A percentile compares a stretch with the other conserved stretches of the same genome.
Evolutionary conservation across 2,888 invertebrate genomes (phyloP).

Genomic region (Adelognathus sp.): DNA sequence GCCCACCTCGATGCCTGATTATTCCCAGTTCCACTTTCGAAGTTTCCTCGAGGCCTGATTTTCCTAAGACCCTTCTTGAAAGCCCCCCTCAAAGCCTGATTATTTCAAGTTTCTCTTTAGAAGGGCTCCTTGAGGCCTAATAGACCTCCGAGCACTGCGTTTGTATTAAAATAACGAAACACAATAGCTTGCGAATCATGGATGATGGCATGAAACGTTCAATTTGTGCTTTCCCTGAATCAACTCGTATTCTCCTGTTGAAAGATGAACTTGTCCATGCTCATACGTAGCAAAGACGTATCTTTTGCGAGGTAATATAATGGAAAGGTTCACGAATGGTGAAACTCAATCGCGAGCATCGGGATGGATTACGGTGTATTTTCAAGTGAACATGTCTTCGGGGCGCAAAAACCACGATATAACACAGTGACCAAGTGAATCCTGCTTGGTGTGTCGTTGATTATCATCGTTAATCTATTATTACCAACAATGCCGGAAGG

Average conservation of each 20-base stretch:
- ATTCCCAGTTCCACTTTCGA: no score
- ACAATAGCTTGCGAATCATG: background rate
- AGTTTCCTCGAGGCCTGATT: no score
- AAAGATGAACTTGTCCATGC: background rate
- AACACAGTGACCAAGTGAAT: conserved; percentile 1
- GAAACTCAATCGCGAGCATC: background rate
- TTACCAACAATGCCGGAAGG: background rate
- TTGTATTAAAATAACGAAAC: background rate
- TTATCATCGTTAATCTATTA: background rate
- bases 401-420: background rate
- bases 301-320: no score
- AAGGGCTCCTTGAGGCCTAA: background rate
- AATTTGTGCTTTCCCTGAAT: background rate
- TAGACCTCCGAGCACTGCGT: background rate
- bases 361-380: background rate
- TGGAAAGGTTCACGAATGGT: background rate
- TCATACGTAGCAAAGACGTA: no score
- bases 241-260: background rate
- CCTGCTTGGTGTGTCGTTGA: background rate
- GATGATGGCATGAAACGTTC: background rate
- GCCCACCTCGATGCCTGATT: no score
- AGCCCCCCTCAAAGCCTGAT: no score
- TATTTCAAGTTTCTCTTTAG: no score
- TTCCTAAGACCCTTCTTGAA: no score
- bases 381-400: background rate